phyloP scores from a whole-genome alignment of 2,113 vertebrate genomes.

The Catharus fuscescens region DNA sequence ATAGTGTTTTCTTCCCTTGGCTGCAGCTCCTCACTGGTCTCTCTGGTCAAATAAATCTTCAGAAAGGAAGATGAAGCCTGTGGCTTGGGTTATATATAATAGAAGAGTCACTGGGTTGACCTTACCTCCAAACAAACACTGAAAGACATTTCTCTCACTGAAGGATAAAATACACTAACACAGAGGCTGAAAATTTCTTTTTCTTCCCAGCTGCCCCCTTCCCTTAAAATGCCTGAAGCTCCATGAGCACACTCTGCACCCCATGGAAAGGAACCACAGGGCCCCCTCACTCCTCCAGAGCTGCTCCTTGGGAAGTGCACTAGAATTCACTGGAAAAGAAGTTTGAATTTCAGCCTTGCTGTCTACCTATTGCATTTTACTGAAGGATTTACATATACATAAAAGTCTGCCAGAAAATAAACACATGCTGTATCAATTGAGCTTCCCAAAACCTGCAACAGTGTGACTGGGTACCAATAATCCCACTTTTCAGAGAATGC shows the following conservation, averaged over 20 bases:
- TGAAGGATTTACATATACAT: background rate
- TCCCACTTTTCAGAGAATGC: background rate
- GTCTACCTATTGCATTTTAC: background rate
- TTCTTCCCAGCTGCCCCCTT: background rate
- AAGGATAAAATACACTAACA: background rate
- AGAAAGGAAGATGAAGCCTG: background rate
- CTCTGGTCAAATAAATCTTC: background rate
- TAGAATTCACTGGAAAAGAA: accelerated
- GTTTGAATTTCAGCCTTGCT: background rate
- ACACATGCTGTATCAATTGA: background rate
- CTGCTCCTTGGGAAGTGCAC: background rate
- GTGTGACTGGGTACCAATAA: background rate
- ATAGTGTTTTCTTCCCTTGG: background rate
- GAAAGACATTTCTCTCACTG: background rate
- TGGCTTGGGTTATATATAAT: background rate
- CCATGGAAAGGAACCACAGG: background rate
- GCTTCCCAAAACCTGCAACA: background rate
- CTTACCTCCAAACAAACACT: background rate
- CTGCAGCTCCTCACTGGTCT: background rate
- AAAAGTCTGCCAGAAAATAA: background rate
- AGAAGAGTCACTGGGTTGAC: background rate
- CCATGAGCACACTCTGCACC: background rate
- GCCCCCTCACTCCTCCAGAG: background rate
- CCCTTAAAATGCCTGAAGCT: background rate
- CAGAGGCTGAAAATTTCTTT: background rate